A percentile compares a stretch with the other conserved stretches of the same genome.
Evolutionary conservation across 1,140 invertebrate genomes (phyloP).

Genomic region (Hyphantria cunea): DNA sequence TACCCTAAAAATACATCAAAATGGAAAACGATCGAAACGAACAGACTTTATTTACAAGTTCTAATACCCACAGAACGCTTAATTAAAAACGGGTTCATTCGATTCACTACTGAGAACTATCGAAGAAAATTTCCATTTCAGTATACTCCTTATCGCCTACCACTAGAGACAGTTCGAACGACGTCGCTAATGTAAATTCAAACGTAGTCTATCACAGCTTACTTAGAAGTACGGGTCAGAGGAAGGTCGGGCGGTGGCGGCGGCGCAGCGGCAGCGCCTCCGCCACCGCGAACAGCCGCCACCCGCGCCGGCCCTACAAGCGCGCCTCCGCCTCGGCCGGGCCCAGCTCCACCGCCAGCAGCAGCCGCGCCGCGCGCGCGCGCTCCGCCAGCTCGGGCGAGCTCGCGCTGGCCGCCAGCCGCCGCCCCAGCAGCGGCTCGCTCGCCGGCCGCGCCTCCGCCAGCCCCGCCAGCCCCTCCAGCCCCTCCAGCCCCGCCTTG

Average conservation of each 20-base stretch:
- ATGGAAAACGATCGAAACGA: constrained; percentile 70
- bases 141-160: constrained; percentile 59
- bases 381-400: constrained; percentile 74
- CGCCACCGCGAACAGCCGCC: constrained; percentile 71
- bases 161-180: constrained; percentile 55
- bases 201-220: constrained; percentile 78
- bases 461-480: constrained; percentile 37
- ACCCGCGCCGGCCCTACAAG: constrained; percentile 79
- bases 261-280: constrained; percentile 37
- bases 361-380: constrained; percentile 65
- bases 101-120: constrained; percentile 48
- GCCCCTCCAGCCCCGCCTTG: constrained; percentile 31
- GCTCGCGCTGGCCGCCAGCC: constrained; percentile 76
- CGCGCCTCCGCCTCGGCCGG: constrained; percentile 52
- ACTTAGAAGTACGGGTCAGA: constrained; percentile 55
- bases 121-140: constrained; percentile 38
- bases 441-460: constrained; percentile 61
- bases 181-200: constrained; percentile 59
- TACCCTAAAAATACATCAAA: constrained; percentile 76
- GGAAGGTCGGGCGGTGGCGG: constrained; percentile 46
- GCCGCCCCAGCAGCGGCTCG: constrained; percentile 73
- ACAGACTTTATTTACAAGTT: constrained; percentile 67
- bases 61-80: constrained; percentile 65
- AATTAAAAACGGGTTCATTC: constrained; percentile 40
- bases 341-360: constrained; percentile 72